Evolutionary conservation across 2,888 invertebrate species (phyloP), one percentile per base, ranked within the genome.

Genomic region (Drosophila infuscata): DNA sequence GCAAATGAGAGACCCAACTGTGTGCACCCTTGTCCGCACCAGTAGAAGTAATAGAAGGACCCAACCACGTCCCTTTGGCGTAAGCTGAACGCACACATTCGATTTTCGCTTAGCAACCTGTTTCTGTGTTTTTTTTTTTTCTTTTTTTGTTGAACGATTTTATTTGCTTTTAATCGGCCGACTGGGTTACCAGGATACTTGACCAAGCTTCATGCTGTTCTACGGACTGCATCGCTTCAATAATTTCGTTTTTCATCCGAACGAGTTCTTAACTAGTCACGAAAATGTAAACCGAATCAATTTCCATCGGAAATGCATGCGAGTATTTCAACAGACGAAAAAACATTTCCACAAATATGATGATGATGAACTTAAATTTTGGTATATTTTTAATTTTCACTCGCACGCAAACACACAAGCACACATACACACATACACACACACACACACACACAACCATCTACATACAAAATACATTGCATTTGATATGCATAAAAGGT

Each of bases 151-250:
- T 60, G 57, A 64, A 59, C 52, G 65, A 79, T 76, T 88, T 85
- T 88, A 85, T 88, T 84, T 84, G 85, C 79, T 83, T 83, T 88
- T 85, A 81, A 84, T 63, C 81, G 81, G 70, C 48, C 76, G 77
- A 79, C 64, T 80, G 81, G 70, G 54, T 83, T 67, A 62, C 51
- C 46, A 46, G 59, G 35, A 54, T 64, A 49, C 70, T 63, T 71
- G 79, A 64, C 63, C 76, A 76, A 46, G 54, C 36, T 30, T 35
- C 30, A 52, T 51, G 56, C 41, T 58, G 56, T n/a, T 48, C 66
- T 38, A 54, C 53, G n/a, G 35, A 36, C 9, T 53, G 36, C 38
- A 64, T 70, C 70, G 86, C 79, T 72, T 72, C 81, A 75, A 25
- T 77, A 83, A 79, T 66, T 88, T 73, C 70, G 48, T 67, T 69